phyloP scores from a whole-genome alignment of 2,113 vertebrate species.

The Pomatorhinus ruficollis region DNA sequence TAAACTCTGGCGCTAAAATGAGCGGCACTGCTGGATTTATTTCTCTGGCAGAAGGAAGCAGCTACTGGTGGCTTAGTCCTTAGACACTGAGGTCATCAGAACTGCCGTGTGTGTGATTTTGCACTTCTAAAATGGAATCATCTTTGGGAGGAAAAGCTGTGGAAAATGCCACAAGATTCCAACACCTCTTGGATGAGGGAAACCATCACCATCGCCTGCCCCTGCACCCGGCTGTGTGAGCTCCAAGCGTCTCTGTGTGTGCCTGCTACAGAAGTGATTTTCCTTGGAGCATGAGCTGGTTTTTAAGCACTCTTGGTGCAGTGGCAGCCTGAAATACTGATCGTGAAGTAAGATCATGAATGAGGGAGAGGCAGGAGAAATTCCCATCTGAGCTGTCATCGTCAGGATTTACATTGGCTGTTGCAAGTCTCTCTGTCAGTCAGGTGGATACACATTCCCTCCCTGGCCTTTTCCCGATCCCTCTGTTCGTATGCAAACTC shows the following conservation, averaged over 20 bases:
- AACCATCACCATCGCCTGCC: neutral
- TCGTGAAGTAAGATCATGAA: neutral
- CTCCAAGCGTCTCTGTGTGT: neutral
- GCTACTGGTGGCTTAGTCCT: neutral
- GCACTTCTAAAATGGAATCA: neutral
- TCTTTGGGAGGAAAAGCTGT: neutral
- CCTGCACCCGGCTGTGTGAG: neutral
- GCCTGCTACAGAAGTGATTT: conserved; percentile 11
- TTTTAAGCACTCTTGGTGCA: conserved; percentile 22
- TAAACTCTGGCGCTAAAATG: neutral
- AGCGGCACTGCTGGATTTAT: neutral
- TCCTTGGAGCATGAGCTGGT: conserved; percentile 40
- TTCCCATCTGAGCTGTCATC: neutral
- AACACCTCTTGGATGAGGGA: neutral
- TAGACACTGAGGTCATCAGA: neutral
- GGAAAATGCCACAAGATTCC: neutral
- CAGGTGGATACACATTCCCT: neutral
- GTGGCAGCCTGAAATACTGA: conserved; percentile 16
- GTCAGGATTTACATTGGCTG: neutral
- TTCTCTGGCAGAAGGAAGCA: neutral
- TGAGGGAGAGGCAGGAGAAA: neutral
- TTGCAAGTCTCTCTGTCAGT: neutral
- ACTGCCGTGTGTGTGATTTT: neutral
- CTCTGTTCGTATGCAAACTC: neutral
- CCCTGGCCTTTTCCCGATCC: neutral